These are phyloP conservation scores for Sebastes matsubarae DNA, from an alignment of 2,797 vertebrate genomes.

Conservation along the genomic window DNA sequence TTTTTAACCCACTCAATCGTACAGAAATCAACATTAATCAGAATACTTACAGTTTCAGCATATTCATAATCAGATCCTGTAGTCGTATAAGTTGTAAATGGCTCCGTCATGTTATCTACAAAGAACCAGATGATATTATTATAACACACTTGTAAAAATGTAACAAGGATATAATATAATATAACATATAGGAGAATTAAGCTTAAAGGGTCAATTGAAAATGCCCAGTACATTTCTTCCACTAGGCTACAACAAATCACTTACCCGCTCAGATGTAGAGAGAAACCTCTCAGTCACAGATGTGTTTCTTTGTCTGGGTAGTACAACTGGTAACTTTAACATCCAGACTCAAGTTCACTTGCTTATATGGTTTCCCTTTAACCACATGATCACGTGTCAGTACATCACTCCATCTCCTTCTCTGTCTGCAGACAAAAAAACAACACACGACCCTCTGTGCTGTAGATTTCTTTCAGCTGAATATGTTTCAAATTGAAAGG, in stretches of 20 bases:
- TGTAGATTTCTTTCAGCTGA: not conserved
- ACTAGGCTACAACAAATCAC: not conserved
- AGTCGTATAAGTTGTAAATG: not conserved
- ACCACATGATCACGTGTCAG: slow-evolving; percentile 66
- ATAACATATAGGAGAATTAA: not conserved
- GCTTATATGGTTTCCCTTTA: slow-evolving; percentile 68
- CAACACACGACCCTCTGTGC: too few species aligned
- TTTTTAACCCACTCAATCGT: not conserved
- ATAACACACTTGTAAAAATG: not conserved
- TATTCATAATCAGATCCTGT: not conserved
- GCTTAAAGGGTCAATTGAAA: not conserved
- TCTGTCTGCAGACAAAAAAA: not conserved
- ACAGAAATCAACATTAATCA: not conserved
- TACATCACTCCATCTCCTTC: not conserved
- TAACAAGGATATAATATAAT: not conserved
- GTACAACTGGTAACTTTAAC: not conserved
- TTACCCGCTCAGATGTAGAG: slow-evolving; percentile 23
- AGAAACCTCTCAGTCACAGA: not conserved
- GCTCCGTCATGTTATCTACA: slow-evolving; percentile 35
- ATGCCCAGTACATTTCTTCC: not conserved
- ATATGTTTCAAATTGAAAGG: not conserved
- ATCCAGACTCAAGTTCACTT: slow-evolving; percentile 9
- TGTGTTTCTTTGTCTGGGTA: not conserved
- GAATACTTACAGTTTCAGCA: slow-evolving; percentile 61
- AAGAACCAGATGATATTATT: slow-evolving; percentile 17